Conservation (phyloP, 2,113 vertebrate species). For the Corythoichthys haematopterus region DNA sequence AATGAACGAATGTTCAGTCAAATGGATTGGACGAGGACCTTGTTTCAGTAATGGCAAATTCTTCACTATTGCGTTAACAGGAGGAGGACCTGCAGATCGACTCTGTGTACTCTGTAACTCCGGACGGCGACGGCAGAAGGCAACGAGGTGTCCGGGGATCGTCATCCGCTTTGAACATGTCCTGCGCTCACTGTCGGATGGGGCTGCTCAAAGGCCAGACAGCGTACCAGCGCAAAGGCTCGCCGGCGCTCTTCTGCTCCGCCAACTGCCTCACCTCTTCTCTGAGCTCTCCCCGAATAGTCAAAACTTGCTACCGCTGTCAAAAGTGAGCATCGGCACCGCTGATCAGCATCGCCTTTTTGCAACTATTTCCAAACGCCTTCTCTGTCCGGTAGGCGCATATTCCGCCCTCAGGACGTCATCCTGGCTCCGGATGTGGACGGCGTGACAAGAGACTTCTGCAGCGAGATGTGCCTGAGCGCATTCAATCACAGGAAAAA, state of each 20-base stretch:
- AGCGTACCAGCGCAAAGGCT: slow-evolving; percentile 95
- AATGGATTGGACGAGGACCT: no score
- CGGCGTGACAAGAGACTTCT: slow-evolving; percentile 85
- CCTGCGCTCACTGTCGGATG: slow-evolving; percentile 89
- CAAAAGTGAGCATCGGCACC: slow-evolving; percentile 78
- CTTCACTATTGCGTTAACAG: slow-evolving; percentile 48
- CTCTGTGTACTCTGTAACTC: slow-evolving; percentile 89
- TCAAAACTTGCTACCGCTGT: slow-evolving; percentile 84
- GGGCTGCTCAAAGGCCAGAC: slow-evolving; percentile 91
- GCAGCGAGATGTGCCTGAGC: slow-evolving; percentile 85
- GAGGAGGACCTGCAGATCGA: slow-evolving; percentile 95
- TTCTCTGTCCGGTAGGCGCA: slow-evolving; percentile 70
- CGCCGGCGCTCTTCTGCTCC: slow-evolving; percentile 89
- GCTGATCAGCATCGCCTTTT: neutral
- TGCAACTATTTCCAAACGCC: neutral
- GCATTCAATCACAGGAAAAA: slow-evolving; percentile 81
- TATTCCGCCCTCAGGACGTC: slow-evolving; percentile 85
- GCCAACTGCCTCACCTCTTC: slow-evolving; percentile 68
- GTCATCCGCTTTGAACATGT: slow-evolving; percentile 73
- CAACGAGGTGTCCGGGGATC: neutral
- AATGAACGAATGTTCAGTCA: no score
- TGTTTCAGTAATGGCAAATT: no score
- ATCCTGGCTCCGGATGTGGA: slow-evolving; percentile 83
- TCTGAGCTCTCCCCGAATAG: slow-evolving; percentile 66
- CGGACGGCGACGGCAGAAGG: slow-evolving; percentile 35